These are phyloP conservation scores for Oreocharis arfaki DNA, from an alignment of 2,113 vertebrate genomes.

Conservation along the genomic window DNA sequence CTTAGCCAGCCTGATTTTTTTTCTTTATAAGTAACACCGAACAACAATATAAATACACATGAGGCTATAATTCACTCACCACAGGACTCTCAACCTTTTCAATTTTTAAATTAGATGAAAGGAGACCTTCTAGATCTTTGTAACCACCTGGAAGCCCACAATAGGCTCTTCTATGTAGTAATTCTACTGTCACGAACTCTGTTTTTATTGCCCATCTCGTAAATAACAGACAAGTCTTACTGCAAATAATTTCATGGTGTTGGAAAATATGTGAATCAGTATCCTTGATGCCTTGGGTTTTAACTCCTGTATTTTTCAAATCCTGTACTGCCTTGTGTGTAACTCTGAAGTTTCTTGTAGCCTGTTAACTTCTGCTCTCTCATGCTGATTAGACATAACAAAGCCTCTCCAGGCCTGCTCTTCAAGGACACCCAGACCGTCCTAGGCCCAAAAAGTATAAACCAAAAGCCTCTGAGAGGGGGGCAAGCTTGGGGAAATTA, in stretches of 20 bases:
- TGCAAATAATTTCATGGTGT: neutral
- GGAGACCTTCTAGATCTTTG: neutral
- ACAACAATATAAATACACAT: neutral
- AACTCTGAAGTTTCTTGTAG: too few relatives aligned
- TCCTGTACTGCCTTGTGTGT: too few relatives aligned
- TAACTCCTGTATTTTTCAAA: too few relatives aligned
- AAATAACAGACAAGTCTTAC: neutral
- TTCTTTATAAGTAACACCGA: neutral
- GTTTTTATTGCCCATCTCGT: neutral
- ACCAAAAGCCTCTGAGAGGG: too few relatives aligned
- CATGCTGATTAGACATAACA: too few relatives aligned
- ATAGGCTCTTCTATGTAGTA: neutral
- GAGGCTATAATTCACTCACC: neutral
- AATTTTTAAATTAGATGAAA: neutral
- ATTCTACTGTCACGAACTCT: neutral
- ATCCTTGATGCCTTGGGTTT: too few relatives aligned
- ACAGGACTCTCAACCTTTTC: neutral
- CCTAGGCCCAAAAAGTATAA: too few relatives aligned
- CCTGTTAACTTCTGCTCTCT: too few relatives aligned
- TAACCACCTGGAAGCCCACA: neutral
- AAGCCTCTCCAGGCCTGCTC: too few relatives aligned
- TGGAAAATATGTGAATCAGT: neutral
- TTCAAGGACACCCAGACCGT: too few relatives aligned
- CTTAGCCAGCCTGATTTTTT: neutral
- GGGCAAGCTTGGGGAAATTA: too few relatives aligned